Evolutionary conservation across 2,113 vertebrate species (phyloP), one percentile per base, ranked within the genome.

Genomic region (Ophiodon elongatus): DNA sequence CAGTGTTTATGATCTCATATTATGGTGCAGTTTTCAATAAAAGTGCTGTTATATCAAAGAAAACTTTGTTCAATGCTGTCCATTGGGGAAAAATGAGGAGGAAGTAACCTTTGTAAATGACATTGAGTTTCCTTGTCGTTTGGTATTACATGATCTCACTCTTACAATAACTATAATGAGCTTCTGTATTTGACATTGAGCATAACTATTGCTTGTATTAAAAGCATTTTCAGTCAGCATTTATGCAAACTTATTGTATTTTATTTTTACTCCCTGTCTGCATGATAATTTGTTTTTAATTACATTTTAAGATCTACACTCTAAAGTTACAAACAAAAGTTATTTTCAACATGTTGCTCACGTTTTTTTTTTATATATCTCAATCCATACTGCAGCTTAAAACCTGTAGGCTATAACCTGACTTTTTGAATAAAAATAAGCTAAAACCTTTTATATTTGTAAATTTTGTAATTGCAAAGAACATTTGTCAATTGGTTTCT

Each of bases 31-130:
- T 0, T 6, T 0, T 14, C 72, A 76, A 82, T 84, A 82, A 80
- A 84, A 74, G 21, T 19, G n/a, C 3, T 13, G 14, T 13, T 21
- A 14, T 52, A 0, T 87, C 23, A 74, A 59, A 78, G n/a, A 68
- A 39, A 43, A 14, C 1, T 0, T 33, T 69, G 35, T 67, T 3
- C 0, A 35, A 7, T 2, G 0, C 21, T 64, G 17, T 10, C 3
- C 5, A 35, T 2, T 23, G 2, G 1, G 66, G 78, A 78, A 87
- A 79, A 25, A 85, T 45, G 6, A 75, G 11, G 31, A 63, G 77
- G 87, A 91, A 89, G 77, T 84, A 13, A 19, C 1, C 21, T 66
- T 66, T 13, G 45, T 67, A 43, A 1, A 33, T 60, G 10, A 43
- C 3, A 23, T 62, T 62, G n/a, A 17, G 39, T 74, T 75, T 79